A percentile compares a stretch with the other conserved stretches of the same genome.
Conservation (phyloP, 1,140 invertebrate genomes). For the Venturia canescens region DNA sequence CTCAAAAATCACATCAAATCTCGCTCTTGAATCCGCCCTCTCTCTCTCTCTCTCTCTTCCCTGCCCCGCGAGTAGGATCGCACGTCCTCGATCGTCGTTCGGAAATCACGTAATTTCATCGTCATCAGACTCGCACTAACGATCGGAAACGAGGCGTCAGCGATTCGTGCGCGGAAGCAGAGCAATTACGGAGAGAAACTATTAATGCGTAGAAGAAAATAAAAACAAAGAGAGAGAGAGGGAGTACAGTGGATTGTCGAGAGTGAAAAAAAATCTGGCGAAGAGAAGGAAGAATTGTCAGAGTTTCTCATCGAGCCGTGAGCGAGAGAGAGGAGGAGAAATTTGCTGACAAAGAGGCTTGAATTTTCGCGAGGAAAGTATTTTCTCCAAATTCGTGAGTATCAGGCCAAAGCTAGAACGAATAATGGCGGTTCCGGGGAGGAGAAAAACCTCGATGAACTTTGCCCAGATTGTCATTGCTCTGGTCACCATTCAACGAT, state of each 20-base stretch:
- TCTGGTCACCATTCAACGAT: neutral
- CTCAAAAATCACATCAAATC: neutral
- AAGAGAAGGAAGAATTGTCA: constrained; percentile 9
- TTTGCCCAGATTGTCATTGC: neutral
- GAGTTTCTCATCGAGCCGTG: neutral
- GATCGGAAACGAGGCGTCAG: neutral
- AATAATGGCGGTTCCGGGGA: neutral
- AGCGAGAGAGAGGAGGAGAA: neutral
- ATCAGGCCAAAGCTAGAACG: neutral
- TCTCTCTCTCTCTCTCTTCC: constrained; percentile 41
- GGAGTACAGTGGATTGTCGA: constrained; percentile 12
- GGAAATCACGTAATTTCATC: constrained; percentile 5
- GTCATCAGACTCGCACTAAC: neutral
- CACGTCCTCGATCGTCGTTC: neutral
- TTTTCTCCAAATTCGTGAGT: neutral
- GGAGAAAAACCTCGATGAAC: constrained; percentile 18
- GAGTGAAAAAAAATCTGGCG: neutral
- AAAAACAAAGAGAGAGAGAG: constrained; percentile 48
- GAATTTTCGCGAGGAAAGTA: neutral
- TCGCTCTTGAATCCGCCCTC: constrained; percentile 18
- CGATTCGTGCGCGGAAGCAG: neutral
- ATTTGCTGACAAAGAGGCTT: neutral
- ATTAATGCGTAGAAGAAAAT: constrained; percentile 5
- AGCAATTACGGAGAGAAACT: neutral
- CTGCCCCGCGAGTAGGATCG: neutral